Evolutionary conservation across 2,888 invertebrate species (phyloP), one percentile per base, ranked within the genome.

Genomic region (Dynastes tityus): DNA sequence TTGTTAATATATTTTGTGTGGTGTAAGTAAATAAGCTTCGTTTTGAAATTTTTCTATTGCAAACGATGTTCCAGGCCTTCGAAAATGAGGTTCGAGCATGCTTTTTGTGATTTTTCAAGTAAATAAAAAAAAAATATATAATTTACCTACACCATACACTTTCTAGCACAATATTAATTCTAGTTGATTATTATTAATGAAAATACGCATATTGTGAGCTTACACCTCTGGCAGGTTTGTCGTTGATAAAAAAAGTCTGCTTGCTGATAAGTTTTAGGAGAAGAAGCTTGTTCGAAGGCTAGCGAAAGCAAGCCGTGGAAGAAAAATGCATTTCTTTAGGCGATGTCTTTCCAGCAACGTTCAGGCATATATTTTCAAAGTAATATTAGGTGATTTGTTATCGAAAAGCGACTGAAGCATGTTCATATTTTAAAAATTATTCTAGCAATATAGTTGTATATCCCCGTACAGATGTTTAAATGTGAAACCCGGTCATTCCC

Each of bases 161-260:
- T 73, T 45, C 63, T 74, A 74, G 73, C 73, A 74, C 73, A 61
- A 74, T 74, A 74, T 73, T 61, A 11, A 61, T 74, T 45, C 29
- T 74, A 74, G 73, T 71, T 55, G 32, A 45, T 22, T 61, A 74
- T 74, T 49, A 74, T 61, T 27, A 61, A 61, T 68, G 51, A 49
- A 13, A 29, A 51, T 27, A 27, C 13, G n/a, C 51, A 58, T 61
- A 61, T 61, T 61, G 63, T 61, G 73, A 74, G 73, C 73, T 74
- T 74, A 74, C 61, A 45, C 55, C 61, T 45, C 45, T 58, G 49
- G 61, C 61, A 74, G 55, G 61, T 27, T 74, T 49, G 40, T 58
- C 58, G 45, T 58, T 49, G 27, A 61, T 22, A 58, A 51, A 49
- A 1, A 27, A 74, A 74, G 40, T 49, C 49, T 61, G 73, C 73